Base-by-base conservation (phyloP, 53 echinoderm and acorn worm species). In the Stichopus horrens region DNA sequence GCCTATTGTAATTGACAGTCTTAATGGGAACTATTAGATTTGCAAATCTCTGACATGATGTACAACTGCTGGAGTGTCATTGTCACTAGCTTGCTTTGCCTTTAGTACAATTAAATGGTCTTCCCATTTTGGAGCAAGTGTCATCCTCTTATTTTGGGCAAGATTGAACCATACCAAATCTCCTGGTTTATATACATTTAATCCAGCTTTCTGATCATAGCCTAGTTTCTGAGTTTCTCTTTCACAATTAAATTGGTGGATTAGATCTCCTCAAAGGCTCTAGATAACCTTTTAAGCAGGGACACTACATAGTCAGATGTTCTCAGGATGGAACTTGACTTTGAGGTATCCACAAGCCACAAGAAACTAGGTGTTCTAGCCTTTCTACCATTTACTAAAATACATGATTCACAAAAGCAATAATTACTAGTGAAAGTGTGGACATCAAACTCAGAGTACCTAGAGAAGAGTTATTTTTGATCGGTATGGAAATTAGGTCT, bases 111-210 rank as follows among this genome's bases (percentile, higher is more conserved):
- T 14, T 9, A 76, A 76, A 19, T 16, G 76, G 9, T 21, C 76
- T 22, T 76, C 76, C 76, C 76, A 76, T 1, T 76, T 76, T n/a
- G 76, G 76, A 21, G 76, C 76, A 14, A 76, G 76, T 76, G 14
- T 76, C 76, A n/a, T 19, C 76, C 76, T 76, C 37, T 37, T 76
- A 22, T 76, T 76, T 76, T 21, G n/a, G 14, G 76, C 18, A 9
- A 76, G 22, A 76, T 76, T 5, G 4, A 67, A 1, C 68, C 68
- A 67, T 14, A 67, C 68, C 68, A 67, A 67, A 67, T 67, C 68
- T 14, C 11, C 68, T 14, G 68, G 68, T 11, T 1, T n/a, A 67
- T 67, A 67, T 67, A n/a, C 13, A 1, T 1, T 67, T 1, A 67
- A 67, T 67, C 68, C 11, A 67, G 3, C 68, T 14, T 67, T 67